Base-by-base conservation (phyloP, 2,797 vertebrate genomes). In the Bradypodion pumilum region DNA sequence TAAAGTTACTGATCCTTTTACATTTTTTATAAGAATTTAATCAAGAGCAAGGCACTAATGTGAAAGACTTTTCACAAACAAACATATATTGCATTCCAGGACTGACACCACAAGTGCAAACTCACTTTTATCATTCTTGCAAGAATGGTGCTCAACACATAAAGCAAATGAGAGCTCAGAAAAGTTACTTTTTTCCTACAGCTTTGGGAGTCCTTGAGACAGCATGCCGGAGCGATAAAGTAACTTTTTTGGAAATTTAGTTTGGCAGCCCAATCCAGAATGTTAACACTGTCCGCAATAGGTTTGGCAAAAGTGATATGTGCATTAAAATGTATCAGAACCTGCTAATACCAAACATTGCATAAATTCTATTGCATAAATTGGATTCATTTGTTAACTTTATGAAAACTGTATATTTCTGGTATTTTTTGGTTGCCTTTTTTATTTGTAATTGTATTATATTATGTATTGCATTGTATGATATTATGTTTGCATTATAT, bases 261-360 rank as follows among this genome's bases (percentile, higher is more conserved):
- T 59, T 56, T 59, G 68, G 37, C 79, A 72, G 27, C 63, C 49
- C 66, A 70, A 72, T 40, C 56, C 52, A 88, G 87, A 86, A 78
- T 74, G 63, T 63, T 32, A 49, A 81, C 80, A 46, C 89, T 90
- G n/a, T 80, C 80, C 86, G 70, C 29, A 82, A 77, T 46, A 86
- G 83, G 23, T 25, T 85, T 86, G 91, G 80, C 52, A 90, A 82
- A 78, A 90, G 89, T 86, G 69, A 78, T 37, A 87, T 91, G 1
- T 68, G 4, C 37, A 89, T 87, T 25, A 79, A 63, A 78, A 44
- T 65, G 29, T 1, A 84, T 35, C 32, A 81, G 84, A 88, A 80
- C 74, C 42, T 63, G 81, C 16, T 29, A 85, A 74, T 74, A 68
- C 81, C 63, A 79, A 74, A 46, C 44, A 29, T 49, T 49, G 37